Evolutionary conservation across 2,797 vertebrate genomes (phyloP).

Genomic region (Cossypha niveicapilla): DNA sequence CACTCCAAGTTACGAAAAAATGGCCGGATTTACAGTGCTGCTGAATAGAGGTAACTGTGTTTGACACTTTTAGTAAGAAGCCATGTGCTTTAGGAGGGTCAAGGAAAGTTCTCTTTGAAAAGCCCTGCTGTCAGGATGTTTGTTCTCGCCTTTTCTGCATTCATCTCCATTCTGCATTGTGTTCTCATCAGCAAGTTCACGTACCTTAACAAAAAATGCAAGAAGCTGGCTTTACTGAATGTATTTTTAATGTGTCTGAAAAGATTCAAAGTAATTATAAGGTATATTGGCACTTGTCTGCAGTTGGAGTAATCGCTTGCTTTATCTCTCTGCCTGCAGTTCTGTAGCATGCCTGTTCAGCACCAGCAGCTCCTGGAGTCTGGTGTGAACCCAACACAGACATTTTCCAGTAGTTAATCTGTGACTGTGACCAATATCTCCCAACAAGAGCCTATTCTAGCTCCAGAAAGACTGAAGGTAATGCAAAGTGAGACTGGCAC

Average conservation of each 20-base stretch:
- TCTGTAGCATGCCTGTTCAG: not conserved
- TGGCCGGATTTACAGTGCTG: not conserved
- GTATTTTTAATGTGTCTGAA: not conserved
- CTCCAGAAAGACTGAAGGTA: not conserved
- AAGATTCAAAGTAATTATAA: not conserved
- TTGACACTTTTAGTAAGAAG: not conserved
- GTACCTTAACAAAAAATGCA: not conserved
- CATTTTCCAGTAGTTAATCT: not conserved
- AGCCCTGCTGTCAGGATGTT: not conserved
- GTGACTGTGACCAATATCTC: not conserved
- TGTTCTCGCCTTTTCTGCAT: not conserved
- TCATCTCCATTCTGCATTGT: not conserved
- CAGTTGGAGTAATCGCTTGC: not conserved
- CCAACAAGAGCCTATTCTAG: not conserved
- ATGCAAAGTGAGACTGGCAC: not conserved
- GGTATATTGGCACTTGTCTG: not conserved
- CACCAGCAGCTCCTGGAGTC: not conserved
- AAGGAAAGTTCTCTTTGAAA: not conserved
- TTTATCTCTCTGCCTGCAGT: not conserved
- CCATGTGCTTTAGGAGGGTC: not conserved
- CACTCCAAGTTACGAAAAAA: not conserved
- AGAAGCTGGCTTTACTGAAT: not conserved
- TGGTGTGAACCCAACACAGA: not conserved
- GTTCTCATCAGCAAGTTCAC: not conserved
- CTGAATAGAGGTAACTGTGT: not conserved